Conservation (phyloP, 1,140 invertebrate species). For the Drosophila quadrilineata region DNA sequence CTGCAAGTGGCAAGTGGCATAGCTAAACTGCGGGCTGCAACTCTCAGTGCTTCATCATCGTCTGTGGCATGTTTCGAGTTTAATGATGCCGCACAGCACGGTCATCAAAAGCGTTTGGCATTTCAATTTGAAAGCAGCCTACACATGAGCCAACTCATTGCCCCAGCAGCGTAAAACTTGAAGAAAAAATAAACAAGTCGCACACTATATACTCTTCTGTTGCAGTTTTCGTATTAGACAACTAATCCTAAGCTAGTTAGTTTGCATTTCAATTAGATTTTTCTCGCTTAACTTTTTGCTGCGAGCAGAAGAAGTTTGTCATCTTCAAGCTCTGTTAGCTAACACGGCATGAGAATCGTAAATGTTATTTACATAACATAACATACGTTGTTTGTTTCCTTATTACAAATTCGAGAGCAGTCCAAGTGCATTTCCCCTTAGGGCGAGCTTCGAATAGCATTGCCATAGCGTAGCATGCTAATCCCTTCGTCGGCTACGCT, state of each 20-base stretch:
- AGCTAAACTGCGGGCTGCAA: slow-evolving; percentile 23
- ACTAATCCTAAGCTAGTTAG: background rate
- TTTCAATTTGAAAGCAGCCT: slow-evolving; percentile 66
- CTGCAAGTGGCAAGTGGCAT: slow-evolving; percentile 29
- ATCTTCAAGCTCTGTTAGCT: background rate
- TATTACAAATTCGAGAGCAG: no score
- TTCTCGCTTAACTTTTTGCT: no score
- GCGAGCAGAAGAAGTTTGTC: background rate
- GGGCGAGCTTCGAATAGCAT: no score
- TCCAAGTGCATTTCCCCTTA: no score
- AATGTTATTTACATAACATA: background rate
- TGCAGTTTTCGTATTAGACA: background rate
- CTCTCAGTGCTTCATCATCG: slow-evolving; percentile 27
- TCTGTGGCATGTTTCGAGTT: slow-evolving; percentile 29
- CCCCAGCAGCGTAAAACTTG: slow-evolving; percentile 5
- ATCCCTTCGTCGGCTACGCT: no score
- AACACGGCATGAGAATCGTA: background rate
- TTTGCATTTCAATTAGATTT: background rate
- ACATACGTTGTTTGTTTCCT: no score
- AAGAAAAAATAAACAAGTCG: background rate
- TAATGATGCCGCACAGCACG: slow-evolving; percentile 66
- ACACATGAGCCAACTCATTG: slow-evolving; percentile 32
- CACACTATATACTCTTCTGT: slow-evolving; percentile 12
- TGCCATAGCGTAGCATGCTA: no score
- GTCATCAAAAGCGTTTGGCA: slow-evolving; percentile 67